Evolutionary conservation across 2,797 vertebrate species (phyloP).

Genomic region (Peromyscus melanophrys): DNA sequence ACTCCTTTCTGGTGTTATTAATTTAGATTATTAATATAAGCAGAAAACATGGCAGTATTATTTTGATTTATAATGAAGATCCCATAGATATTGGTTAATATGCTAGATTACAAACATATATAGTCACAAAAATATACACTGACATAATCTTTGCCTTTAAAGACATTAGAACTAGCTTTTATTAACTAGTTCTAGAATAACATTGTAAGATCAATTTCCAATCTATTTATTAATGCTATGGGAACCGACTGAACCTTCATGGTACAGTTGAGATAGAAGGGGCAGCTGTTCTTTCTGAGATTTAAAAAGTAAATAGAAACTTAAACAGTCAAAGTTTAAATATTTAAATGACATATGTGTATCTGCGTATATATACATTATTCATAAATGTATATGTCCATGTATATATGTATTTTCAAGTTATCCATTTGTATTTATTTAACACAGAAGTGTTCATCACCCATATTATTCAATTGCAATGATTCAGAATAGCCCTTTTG

Average conservation of each 20-base stretch:
- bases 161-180: neutral
- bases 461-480: constrained; percentile 2
- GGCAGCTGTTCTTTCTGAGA: neutral
- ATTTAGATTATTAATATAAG: constrained; percentile 40
- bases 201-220: neutral
- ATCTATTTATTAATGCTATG: constrained; percentile 30
- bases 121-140: neutral
- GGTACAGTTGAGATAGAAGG: neutral
- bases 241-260: neutral
- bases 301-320: neutral
- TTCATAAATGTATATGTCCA: neutral
- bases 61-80: constrained; percentile 50
- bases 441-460: constrained; percentile 12
- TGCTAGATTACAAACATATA: neutral
- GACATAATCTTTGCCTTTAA: constrained; percentile 13
- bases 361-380: neutral
- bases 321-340: neutral
- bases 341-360: neutral
- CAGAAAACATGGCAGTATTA: neutral
- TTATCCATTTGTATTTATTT: constrained; percentile 54
- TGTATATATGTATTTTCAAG: neutral
- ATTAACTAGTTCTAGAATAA: constrained; percentile 32
- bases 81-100: neutral
- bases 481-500: neutral
- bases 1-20: neutral